Base-by-base conservation (phyloP, 2,113 vertebrate genomes). In the Nerophis lumbriciformis region DNA sequence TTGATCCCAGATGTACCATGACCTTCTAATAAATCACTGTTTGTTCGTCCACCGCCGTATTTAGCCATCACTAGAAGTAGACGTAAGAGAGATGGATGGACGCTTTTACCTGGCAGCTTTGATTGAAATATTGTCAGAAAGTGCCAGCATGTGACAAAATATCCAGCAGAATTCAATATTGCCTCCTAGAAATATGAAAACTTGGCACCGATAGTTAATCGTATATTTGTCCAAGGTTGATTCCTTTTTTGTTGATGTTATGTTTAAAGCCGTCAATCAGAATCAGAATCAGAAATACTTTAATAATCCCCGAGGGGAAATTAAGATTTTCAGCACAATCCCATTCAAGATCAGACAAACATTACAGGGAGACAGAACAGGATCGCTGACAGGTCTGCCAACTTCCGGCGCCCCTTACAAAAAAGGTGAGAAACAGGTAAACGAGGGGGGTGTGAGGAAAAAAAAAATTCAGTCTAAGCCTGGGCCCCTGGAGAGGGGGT, bases 1-100 rank as follows among this genome's bases (percentile, higher is more conserved):
- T 68, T 77, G 63, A 75, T 68, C 48, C 65, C 58, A 42, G 49
- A 48, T 39, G 15, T 48, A 48, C 58, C 55, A 64, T 21, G 21
- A 45, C n/a, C 54, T 11, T 39, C 38, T 19, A 38, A 57, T 57
- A 57, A 42, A 57, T 57, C 38, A 44, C 38, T 9, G n/a, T 42
- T 57, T 57, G 53, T 16, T 37, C 9, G 38, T 57, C 54, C 37
- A 11, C 54, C 37, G 15, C 37, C 54, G 19, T 57, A 57, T 57
- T 57, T 57, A 57, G 38, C 54, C 38, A 42, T 56, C 54, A 56
- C 38, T 42, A 38, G 37, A 42, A 42, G 37, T 56, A 19, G 54
- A 56, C 54, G n/a, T 56, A 42, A 56, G 54, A 56, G n/a, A 56
- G 54, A 57, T 57, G 54, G 54, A 57, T 57, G 54, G 42, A 57